Evolutionary conservation across 2,888 invertebrate species (phyloP), one percentile per base, ranked within the genome.

Genomic region (Neocrepidodera transversa): DNA sequence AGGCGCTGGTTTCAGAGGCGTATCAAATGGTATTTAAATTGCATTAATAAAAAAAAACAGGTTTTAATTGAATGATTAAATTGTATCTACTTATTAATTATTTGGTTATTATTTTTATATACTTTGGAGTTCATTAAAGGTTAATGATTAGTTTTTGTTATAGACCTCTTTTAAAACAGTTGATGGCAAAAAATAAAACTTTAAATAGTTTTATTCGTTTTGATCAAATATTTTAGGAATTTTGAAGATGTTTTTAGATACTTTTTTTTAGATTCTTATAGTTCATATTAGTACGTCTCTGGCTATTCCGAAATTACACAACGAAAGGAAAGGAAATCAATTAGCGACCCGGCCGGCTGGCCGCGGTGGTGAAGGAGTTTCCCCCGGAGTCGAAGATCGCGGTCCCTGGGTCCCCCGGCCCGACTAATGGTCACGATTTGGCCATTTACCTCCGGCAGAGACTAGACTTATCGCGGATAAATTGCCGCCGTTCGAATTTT

Each of bases 371-470:
- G 65, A 63, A 62, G n/a, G 63, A 54, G 53, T 57, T 62, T 58
- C 42, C 42, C 62, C 62, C 40, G 50, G n/a, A n/a, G n/a, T 49
- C 52, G 42, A 38, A 55, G 55, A 49, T 54, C 55, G 55, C 57
- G 40, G 48, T 43, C 43, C 49, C 23, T n/a, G 35, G 18, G 47
- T 20, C 60, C 73, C 67, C 70, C 71, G 72, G 70, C 74, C 76
- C 78, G 63, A 68, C 81, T 83, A 83, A 83, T 83, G 82, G 83
- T 83, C 83, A 84, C 84, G 84, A 83, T 81, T 82, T 80, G 80
- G 77, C 82, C 83, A 83, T 84, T 84, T 83, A 84, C 84, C 84
- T 82, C 83, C 83, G 82, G 83, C 82, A 80, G 80, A 82, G 83
- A 79, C n/a, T n/a, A 23, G 80, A 81, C 82, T 82, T 82, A 80